Base-by-base conservation (phyloP, 2,113 vertebrate genomes). In the Scomber colias region DNA sequence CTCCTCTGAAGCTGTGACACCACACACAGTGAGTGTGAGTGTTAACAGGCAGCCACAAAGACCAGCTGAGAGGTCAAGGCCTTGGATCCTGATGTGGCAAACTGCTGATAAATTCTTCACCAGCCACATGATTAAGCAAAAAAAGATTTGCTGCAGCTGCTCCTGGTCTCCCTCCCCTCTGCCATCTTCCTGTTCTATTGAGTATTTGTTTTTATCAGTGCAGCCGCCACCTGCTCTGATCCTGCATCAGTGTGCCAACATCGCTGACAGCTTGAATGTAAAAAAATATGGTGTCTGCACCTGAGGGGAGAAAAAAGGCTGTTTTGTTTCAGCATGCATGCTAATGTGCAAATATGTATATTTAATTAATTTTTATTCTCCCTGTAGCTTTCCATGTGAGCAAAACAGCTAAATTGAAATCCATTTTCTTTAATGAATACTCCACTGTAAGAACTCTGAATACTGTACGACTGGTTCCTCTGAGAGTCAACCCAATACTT, bases 121-220 rank as follows among this genome's bases (percentile, higher is more conserved):
- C 57, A 15, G 65, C 60, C n/a, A 3, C 44, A 60, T 84, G 71
- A 79, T 87, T 77, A 75, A 49, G 62, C 44, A 73, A 80, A 85
- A 27, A 79, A 57, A 53, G 59, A 69, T 83, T 73, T 65, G 50
- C 59, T 53, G 54, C 86, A 89, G 76, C 91, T 88, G 85, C 71
- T 55, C 31, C 44, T 50, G 53, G 44, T 55, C 19, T 69, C 30
- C 55, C 48, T 67, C 68, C 30, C 55, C 48, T 67, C 68, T 46
- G 68, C 77, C 46, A 65, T 62, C 16, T 19, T 64, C 75, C 53
- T 3, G 0, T 21, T 73, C 56, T 27, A 50, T 71, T 59, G 46
- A 9, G 19, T 45, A 70, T 80, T 85, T 81, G 73, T 71, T 78
- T 83, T 83, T 55, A 74, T 89, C 79, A 82, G 64, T 15, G 11